These are phyloP conservation scores for Drosophila hamatofila DNA, from an alignment of 2,888 invertebrate species.

Conservation along the genomic window DNA sequence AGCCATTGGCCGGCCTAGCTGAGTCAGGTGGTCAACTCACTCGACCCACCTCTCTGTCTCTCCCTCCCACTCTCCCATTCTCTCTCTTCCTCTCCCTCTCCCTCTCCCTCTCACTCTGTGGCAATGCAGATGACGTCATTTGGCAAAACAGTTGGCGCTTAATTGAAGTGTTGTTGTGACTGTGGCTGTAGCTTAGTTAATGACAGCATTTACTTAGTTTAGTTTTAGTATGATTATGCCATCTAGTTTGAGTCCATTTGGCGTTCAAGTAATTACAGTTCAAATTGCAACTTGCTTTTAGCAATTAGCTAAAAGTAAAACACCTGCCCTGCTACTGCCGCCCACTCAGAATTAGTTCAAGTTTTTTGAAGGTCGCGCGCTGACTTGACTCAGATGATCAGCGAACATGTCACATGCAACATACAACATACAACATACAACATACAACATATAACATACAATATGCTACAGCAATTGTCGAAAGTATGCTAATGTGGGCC, in stretches of 20 bases:
- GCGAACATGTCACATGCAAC: slow-evolving; percentile 41
- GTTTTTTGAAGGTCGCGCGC: slow-evolving; percentile 35
- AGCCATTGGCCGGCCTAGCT: slow-evolving; percentile 26
- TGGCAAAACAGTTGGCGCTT: slow-evolving; percentile 33
- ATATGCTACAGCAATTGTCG: slow-evolving; percentile 12
- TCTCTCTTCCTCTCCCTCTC: not conserved
- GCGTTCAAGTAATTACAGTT: slow-evolving; percentile 45
- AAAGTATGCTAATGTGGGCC: not conserved
- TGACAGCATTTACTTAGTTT: slow-evolving; percentile 51
- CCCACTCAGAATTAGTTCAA: not conserved
- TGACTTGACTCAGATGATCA: slow-evolving; percentile 30
- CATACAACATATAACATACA: not conserved
- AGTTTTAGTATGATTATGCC: slow-evolving; percentile 41
- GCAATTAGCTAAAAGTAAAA: slow-evolving; percentile 55
- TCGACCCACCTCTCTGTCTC: not conserved
- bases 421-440: not conserved
- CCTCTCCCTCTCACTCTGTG: not conserved
- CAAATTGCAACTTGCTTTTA: slow-evolving; percentile 31
- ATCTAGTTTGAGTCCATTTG: not conserved
- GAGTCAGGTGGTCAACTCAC: not conserved
- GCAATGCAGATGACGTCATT: slow-evolving; percentile 45
- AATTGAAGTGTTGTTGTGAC: slow-evolving; percentile 25
- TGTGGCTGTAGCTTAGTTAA: slow-evolving; percentile 37
- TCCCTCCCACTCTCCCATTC: not conserved
- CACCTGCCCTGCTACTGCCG: slow-evolving; percentile 7